Percentiles rank a stretch among this genome's conserved stretches.
phyloP scores from a whole-genome alignment of 2,888 invertebrate species.

The Leptopterna dolabrata region DNA sequence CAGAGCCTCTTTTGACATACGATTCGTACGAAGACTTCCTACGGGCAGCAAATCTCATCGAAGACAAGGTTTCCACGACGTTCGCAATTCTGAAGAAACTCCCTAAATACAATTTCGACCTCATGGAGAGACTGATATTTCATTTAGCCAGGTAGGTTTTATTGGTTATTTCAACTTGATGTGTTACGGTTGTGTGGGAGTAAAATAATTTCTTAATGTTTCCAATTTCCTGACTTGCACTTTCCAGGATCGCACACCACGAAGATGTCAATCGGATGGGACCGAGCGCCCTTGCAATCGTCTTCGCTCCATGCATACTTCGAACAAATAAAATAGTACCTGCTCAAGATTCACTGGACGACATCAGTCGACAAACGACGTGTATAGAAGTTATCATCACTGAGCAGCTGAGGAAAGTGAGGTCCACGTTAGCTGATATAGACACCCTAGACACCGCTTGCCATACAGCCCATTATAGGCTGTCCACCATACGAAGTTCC shows the following conservation, averaged over 20 bases:
- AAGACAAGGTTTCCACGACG: constrained; percentile 86
- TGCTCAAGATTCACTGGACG: constrained; percentile 91
- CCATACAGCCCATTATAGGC: constrained; percentile 83
- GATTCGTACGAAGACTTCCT: constrained; percentile 95
- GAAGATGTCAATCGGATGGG: constrained; percentile 93
- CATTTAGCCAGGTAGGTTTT: constrained; percentile 78
- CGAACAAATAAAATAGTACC: constrained; percentile 87
- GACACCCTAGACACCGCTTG: constrained; percentile 89
- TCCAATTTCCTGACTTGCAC: no score
- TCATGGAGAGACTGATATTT: constrained; percentile 92
- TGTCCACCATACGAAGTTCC: constrained; percentile 81
- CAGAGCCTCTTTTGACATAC: constrained; percentile 91
- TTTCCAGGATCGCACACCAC: constrained; percentile 79
- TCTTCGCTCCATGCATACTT: constrained; percentile 94
- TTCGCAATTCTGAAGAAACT: constrained; percentile 89
- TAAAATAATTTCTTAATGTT: no score
- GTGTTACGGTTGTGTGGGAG: no score
- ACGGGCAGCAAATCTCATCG: constrained; percentile 85
- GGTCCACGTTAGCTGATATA: constrained; percentile 87
- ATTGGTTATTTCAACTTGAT: neutral
- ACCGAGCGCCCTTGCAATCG: constrained; percentile 89
- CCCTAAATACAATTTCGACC: constrained; percentile 88
- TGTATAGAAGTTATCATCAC: constrained; percentile 91
- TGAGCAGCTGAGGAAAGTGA: constrained; percentile 87
- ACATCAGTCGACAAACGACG: constrained; percentile 88